Conservation (phyloP, 2,113 vertebrate genomes). For the Capreolus pygargus region DNA sequence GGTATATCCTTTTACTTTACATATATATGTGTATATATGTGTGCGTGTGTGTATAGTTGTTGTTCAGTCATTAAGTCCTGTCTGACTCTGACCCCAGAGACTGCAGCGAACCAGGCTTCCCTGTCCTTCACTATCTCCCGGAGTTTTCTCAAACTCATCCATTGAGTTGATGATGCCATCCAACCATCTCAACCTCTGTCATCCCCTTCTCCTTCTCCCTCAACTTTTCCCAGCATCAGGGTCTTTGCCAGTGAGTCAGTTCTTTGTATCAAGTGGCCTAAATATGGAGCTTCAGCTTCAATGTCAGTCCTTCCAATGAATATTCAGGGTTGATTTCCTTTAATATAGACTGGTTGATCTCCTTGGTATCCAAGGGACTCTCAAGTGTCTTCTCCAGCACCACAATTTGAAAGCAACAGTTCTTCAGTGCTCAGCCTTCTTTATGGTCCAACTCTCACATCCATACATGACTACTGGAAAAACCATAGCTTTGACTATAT, state of each 20-base stretch:
- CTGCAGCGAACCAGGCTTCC: not conserved
- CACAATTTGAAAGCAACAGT: not conserved
- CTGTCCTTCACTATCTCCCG: not conserved
- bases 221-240: not conserved
- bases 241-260: not conserved
- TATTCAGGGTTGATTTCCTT: not conserved
- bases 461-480: not conserved
- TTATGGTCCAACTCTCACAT: not conserved
- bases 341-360: not conserved
- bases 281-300: not conserved
- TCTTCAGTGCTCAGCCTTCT: not conserved
- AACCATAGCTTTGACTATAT: not conserved
- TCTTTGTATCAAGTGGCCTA: not conserved
- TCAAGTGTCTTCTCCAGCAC: not conserved
- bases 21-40: rapidly evolving
- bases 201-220: not conserved
- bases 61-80: not conserved
- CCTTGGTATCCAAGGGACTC: not conserved
- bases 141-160: not conserved
- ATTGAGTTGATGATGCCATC: not conserved
- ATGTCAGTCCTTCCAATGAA: not conserved
- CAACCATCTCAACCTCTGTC: not conserved
- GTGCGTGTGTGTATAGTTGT: not conserved
- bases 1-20: not conserved
- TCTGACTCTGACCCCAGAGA: not conserved